Conservation (phyloP, 2,113 vertebrate species). For the Pangasianodon hypophthalmus region DNA sequence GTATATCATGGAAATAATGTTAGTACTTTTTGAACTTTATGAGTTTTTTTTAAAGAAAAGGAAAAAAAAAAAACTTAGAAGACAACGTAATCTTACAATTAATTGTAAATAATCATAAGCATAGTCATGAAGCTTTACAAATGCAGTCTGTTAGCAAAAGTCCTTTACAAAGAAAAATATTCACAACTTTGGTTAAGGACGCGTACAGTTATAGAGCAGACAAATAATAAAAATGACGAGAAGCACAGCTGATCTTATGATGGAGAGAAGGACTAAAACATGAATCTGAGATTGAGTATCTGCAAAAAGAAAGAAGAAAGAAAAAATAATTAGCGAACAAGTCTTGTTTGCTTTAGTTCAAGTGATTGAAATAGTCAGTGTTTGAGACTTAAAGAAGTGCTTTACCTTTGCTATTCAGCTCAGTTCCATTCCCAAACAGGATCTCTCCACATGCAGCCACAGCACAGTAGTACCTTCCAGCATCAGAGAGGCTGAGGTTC, state of each 20-base stretch:
- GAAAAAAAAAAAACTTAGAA: background rate
- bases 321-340: background rate
- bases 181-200: background rate
- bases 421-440: conserved; percentile 55
- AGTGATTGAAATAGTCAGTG: background rate
- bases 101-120: background rate
- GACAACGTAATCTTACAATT: background rate
- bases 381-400: background rate
- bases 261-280: conserved; percentile 2
- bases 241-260: conserved; percentile 26
- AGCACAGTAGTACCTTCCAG: conserved; percentile 54
- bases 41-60: background rate
- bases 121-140: background rate
- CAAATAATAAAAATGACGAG: background rate
- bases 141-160: background rate
- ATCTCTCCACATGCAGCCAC: conserved; percentile 61
- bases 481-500: conserved; percentile 45
- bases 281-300: background rate
- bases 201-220: background rate
- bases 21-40: background rate
- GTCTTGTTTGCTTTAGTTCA: background rate
- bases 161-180: background rate
- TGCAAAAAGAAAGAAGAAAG: background rate
- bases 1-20: background rate
- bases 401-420: background rate